A percentile compares a stretch with the other conserved stretches of the same genome.
These are phyloP conservation scores for Mimas tiliae DNA, from an alignment of 2,888 invertebrate genomes.

Conservation along the genomic window DNA sequence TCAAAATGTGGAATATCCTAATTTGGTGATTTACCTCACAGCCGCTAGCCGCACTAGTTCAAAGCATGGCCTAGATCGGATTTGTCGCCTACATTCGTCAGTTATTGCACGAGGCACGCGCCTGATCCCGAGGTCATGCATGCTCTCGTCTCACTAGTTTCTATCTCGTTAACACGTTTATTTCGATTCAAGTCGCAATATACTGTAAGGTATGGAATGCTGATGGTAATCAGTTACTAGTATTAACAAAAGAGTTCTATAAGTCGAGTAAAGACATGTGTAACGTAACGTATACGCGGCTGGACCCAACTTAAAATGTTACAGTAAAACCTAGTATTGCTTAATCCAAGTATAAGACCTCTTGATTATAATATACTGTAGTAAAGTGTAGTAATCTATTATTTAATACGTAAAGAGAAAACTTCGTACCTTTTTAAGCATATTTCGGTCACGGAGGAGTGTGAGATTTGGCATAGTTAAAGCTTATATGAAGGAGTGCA, in stretches of 20 bases:
- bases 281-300: not conserved
- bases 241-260: conserved; percentile 1
- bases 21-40: conserved; percentile 26
- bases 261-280: not conserved
- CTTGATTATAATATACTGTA: too few species aligned
- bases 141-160: conserved; percentile 56
- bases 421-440: too few species aligned
- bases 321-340: too few species aligned
- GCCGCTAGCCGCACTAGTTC: conserved; percentile 33
- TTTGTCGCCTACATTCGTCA: conserved; percentile 62
- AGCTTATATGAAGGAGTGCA: too few species aligned
- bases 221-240: conserved; percentile 45
- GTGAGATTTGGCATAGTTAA: too few species aligned
- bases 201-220: conserved; percentile 46
- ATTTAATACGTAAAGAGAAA: too few species aligned
- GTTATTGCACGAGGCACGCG: conserved; percentile 55
- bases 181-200: conserved; percentile 54
- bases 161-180: conserved; percentile 65
- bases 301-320: too few species aligned
- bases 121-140: conserved; percentile 66
- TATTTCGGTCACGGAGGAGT: too few species aligned
- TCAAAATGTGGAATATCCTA: conserved; percentile 29
- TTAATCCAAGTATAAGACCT: too few species aligned
- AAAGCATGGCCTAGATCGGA: conserved; percentile 47
- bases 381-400: too few species aligned